Conservation (phyloP, 1,140 invertebrate species). For the Papilio polyxenes region DNA sequence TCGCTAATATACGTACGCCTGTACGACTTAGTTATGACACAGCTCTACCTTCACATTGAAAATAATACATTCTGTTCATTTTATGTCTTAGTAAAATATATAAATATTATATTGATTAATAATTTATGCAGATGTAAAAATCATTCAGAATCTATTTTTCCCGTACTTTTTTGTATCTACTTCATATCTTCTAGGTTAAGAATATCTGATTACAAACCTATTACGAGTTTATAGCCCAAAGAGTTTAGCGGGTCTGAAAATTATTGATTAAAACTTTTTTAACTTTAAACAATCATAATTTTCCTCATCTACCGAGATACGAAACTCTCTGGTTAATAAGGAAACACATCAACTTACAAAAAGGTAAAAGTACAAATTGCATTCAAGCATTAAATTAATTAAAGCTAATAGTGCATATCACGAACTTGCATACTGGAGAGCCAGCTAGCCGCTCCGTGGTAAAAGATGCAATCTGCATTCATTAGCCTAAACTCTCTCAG, state of each 20-base stretch:
- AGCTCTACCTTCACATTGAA: background rate
- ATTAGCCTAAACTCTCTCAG: conserved; percentile 77
- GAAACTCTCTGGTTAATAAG: background rate
- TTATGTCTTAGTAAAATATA: background rate
- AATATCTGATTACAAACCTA: too few species aligned
- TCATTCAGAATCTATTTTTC: too few species aligned
- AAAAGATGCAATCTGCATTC: conserved; percentile 77
- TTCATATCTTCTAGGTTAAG: too few species aligned
- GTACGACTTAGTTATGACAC: conserved; percentile 24
- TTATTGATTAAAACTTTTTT: too few species aligned
- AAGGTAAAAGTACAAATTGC: conserved; percentile 49
- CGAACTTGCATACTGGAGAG: conserved; percentile 47
- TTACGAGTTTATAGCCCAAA: too few species aligned
- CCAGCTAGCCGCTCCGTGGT: conserved; percentile 42
- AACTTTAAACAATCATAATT: background rate
- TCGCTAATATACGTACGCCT: conserved; percentile 28
- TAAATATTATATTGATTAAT: background rate
- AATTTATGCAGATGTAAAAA: too few species aligned
- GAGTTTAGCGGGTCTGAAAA: too few species aligned
- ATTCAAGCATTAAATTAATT: conserved; percentile 55
- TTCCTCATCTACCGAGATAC: background rate
- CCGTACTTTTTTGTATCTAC: too few species aligned
- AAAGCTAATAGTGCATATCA: conserved; percentile 55
- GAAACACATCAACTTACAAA: conserved; percentile 40
- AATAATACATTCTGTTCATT: background rate